A percentile compares a stretch with the other conserved stretches of the same genome.
Evolutionary conservation across 2,113 vertebrate species (phyloP).

Genomic region (Callopanchax toddi): DNA sequence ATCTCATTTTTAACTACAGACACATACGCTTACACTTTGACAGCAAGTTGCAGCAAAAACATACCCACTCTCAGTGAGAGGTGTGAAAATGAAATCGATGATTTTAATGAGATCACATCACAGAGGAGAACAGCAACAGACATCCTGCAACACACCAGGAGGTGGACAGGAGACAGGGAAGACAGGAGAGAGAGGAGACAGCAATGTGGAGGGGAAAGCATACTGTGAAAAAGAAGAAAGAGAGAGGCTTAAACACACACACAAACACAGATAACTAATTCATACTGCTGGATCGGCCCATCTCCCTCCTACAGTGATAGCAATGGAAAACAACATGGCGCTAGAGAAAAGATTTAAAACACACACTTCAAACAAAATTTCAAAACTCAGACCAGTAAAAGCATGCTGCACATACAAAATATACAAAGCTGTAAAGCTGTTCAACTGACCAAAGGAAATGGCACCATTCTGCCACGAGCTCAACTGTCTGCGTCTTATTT

Average conservation of each 20-base stretch:
- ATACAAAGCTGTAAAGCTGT: no score
- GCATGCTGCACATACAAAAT: no score
- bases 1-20: constrained; percentile 9
- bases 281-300: constrained; percentile 4
- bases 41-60: constrained; percentile 9
- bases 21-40: neutral
- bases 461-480: neutral
- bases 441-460: neutral
- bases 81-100: constrained; percentile 41
- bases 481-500: neutral
- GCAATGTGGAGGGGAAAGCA: neutral
- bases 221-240: constrained; percentile 5
- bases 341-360: neutral
- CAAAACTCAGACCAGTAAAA: neutral
- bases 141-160: constrained; percentile 10
- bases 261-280: constrained; percentile 23
- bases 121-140: constrained; percentile 11
- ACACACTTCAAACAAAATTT: neutral
- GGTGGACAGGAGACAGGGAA: constrained; percentile 6
- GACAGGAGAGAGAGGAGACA: constrained; percentile 24
- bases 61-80: constrained; percentile 12
- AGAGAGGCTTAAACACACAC: constrained; percentile 9
- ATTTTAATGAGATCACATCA: constrained; percentile 53
- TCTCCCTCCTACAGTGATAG: constrained; percentile 29
- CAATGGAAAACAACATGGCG: constrained; percentile 20